Conservation (phyloP, 2,888 invertebrate species). For the Osedax fenrisi region DNA sequence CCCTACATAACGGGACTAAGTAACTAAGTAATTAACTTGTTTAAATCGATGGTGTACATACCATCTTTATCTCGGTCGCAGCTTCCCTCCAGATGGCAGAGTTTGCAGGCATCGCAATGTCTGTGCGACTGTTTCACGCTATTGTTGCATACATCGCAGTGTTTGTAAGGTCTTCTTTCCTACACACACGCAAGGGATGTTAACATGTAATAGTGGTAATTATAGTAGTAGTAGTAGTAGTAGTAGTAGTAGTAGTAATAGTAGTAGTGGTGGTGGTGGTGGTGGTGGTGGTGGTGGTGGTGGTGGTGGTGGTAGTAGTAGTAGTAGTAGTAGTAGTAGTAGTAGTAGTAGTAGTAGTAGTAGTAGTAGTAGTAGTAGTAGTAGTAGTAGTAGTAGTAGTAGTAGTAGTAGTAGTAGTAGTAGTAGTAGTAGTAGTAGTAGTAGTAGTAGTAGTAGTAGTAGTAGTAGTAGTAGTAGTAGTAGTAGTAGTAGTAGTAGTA, state of each 20-base stretch:
- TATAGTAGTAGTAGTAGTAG: neutral
- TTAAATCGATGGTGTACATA: too few species aligned
- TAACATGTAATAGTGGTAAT: neutral
- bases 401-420: neutral
- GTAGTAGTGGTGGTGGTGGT: neutral
- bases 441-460: neutral
- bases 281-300: neutral
- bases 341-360: neutral
- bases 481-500: neutral
- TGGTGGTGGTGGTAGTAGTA: neutral
- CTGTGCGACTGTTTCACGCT: slow-evolving; percentile 76
- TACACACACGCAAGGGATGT: too few species aligned
- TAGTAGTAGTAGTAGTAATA: neutral
- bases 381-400: neutral
- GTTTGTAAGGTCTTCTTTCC: slow-evolving; percentile 62
- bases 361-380: neutral
- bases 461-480: neutral
- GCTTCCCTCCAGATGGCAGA: slow-evolving; percentile 55
- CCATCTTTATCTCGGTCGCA: neutral
- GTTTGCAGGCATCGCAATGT: slow-evolving; percentile 64
- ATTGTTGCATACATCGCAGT: slow-evolving; percentile 59
- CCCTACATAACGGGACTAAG: too few species aligned
- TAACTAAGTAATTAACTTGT: too few species aligned
- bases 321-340: neutral
- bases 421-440: neutral